Evolutionary conservation across 2,113 vertebrate genomes (phyloP), one percentile per base, ranked within the genome.

Genomic region (Pteropus alecto): DNA sequence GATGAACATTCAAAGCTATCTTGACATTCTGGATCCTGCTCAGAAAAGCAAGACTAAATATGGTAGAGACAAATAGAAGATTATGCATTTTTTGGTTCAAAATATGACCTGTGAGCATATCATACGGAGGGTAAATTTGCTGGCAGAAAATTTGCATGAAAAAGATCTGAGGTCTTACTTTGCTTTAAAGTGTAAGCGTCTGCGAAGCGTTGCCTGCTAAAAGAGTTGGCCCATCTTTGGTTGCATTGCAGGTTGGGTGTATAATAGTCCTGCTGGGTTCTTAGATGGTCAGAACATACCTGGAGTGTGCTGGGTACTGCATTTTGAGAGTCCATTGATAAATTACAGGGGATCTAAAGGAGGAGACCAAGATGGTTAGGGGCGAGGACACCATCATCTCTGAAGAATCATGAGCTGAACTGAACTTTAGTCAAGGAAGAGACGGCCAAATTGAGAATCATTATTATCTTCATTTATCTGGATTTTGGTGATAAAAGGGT

Each of bases 141-240:
- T 82, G 54, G n/a, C 41, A 67, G 8, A 21, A 65, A 83, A 93
- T 97, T 90, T 95, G 19, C 11, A 60, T 73, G 65, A 79, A 85
- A 86, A 68, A 78, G 22, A 65, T 7, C 7, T 19, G 65, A 61
- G 33, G 28, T 79, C 38, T 70, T 58, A 78, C 56, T 95, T 93
- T 76, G 33, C n/a, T 67, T 85, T 90, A n/a, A 81, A 92, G 56
- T 1, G 0, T 63, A 19, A 38, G 30, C 51, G 8, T 46, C 19
- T 91, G 16, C 38, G 54, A 89, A 28, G 22, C 22, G 21, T 88
- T 61, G 33, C 30, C 28, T 73, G 14, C 35, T 35, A 15, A 33
- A 33, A 70, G 24, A 88, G 92, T 46, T 13, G 35, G 22, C 38
- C 61, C 54, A 5, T 33, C 24, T 13, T 38, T 24, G 87, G 14